A percentile compares a stretch with the other conserved stretches of the same genome.
These are phyloP conservation scores for Leucophora obtusa DNA, from an alignment of 2,888 invertebrate species.

Conservation along the genomic window DNA sequence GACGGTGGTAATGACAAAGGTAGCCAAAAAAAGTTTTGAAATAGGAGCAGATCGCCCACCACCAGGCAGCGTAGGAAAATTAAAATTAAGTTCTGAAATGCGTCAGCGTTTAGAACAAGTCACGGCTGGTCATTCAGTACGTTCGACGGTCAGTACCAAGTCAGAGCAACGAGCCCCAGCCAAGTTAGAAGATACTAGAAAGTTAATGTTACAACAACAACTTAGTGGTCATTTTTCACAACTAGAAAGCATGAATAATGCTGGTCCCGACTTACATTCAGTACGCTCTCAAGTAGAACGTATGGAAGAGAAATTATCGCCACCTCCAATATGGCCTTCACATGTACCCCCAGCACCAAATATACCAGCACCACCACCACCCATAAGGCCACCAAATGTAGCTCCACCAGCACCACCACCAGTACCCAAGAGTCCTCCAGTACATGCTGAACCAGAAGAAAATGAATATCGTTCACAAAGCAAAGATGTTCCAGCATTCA, in stretches of 20 bases:
- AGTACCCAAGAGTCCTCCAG: constrained; percentile 83
- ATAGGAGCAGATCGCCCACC: constrained; percentile 89
- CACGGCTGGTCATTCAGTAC: constrained; percentile 91
- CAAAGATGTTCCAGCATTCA: constrained; percentile 80
- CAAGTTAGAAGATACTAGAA: constrained; percentile 91
- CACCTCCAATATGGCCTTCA: constrained; percentile 84
- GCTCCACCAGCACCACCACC: constrained; percentile 83
- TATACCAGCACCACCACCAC: constrained; percentile 82
- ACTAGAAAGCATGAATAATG: constrained; percentile 63
- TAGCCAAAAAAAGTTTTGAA: constrained; percentile 83
- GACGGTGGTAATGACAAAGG: constrained; percentile 68
- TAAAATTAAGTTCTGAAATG: constrained; percentile 95
- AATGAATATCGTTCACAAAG: constrained; percentile 75
- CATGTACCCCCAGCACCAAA: constrained; percentile 83
- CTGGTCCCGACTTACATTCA: constrained; percentile 73
- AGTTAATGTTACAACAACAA: constrained; percentile 91
- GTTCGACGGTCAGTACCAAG: constrained; percentile 86
- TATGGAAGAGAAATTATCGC: constrained; percentile 81
- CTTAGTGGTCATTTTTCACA: constrained; percentile 81
- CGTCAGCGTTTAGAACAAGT: constrained; percentile 92
- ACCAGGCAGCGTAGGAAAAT: constrained; percentile 93
- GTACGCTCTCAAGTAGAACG: constrained; percentile 81
- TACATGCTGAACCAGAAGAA: constrained; percentile 66
- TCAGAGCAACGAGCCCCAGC: constrained; percentile 86
- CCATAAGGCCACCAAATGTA: constrained; percentile 80